A percentile compares a stretch with the other conserved stretches of the same genome.
Conservation (phyloP, 2,888 invertebrate species). For the Leptopilina syphax region DNA sequence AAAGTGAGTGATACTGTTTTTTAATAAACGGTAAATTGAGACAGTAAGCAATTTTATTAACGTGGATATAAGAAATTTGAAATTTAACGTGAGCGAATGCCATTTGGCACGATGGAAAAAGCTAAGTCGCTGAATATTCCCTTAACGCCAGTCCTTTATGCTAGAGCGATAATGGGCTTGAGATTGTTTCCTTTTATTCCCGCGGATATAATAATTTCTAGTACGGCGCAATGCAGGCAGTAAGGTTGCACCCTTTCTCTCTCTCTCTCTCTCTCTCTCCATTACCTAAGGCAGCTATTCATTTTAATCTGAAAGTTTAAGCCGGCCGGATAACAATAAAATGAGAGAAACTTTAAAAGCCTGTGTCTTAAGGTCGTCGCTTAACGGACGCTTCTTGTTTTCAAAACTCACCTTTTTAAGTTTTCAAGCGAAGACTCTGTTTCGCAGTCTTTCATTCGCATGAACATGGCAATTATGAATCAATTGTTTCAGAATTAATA, state of each 20-base stretch:
- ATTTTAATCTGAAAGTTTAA: conserved; percentile 69
- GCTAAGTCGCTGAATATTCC: conserved; percentile 51
- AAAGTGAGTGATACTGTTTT: not conserved
- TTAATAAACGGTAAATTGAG: not conserved
- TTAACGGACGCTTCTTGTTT: conserved; percentile 41
- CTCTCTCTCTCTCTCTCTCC: not conserved
- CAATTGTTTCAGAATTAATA: conserved; percentile 13
- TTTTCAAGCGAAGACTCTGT: not conserved
- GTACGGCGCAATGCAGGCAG: conserved; percentile 45
- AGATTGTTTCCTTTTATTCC: conserved; percentile 70
- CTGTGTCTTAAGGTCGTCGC: conserved; percentile 55
- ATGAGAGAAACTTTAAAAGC: conserved; percentile 56
- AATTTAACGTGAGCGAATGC: conserved; percentile 28
- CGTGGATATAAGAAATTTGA: conserved; percentile 6
- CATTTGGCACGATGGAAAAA: conserved; percentile 41
- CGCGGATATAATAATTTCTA: conserved; percentile 65
- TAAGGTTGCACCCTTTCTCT: conserved; percentile 47
- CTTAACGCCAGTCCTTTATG: conserved; percentile 55
- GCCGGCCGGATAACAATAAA: conserved; percentile 55
- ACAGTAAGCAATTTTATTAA: conserved; percentile 13
- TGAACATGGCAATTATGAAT: conserved; percentile 27
- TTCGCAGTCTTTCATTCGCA: not conserved
- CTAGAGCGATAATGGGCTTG: conserved; percentile 65
- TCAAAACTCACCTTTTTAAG: not conserved
- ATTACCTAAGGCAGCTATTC: conserved; percentile 61